Base-by-base conservation (phyloP, 2,888 invertebrate species). In the Kuschelorhynchus macadamiae region DNA sequence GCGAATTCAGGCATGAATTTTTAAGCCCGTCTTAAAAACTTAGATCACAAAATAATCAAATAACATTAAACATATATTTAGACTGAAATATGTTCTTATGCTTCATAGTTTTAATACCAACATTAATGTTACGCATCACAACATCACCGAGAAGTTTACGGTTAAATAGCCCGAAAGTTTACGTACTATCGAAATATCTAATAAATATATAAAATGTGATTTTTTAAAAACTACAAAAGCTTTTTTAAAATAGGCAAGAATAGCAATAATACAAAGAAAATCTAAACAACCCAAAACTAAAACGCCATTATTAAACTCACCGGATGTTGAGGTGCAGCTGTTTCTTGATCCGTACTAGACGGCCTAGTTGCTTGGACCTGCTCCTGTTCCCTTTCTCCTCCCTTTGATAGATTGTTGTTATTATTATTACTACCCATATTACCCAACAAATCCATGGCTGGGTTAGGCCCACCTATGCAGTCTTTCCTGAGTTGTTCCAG, bases 401-500 rank as follows among this genome's bases (percentile, higher is more conserved):
- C 32, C 11, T 65, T 53, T 5, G 60, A 33, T 16, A 65, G 17
- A 25, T 67, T 67, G 21, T 67, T 67, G 33, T 67, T 67, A 20
- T 67, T 67, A 33, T 61, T 57, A 32, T 64, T 49, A 59, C 60
- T 63, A n/a, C 69, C 60, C 47, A 66, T 33, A 33, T 49, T 55
- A 11, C 67, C 53, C 30, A 67, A 49, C 25, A 69, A 30, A 14
- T 66, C 67, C 25, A 74, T 47, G 5, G 89, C 87, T 7, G 81
- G 80, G n/a, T 82, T 83, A 1, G 92, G 92, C 0, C 92, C 92
- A 61, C 92, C 93, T 81, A 93, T 93, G 83, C 94, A 95, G 83
- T 95, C 95, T 85, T 93, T 95, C 77, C 95, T 87, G 68, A 95
- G 86, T 82, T 95, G 93, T 79, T 95, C 95, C 70, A 95, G 85